Percentiles rank a stretch among this genome's conserved stretches.
Evolutionary conservation across 2,113 vertebrate species (phyloP).

Genomic region (Hucho hucho): DNA sequence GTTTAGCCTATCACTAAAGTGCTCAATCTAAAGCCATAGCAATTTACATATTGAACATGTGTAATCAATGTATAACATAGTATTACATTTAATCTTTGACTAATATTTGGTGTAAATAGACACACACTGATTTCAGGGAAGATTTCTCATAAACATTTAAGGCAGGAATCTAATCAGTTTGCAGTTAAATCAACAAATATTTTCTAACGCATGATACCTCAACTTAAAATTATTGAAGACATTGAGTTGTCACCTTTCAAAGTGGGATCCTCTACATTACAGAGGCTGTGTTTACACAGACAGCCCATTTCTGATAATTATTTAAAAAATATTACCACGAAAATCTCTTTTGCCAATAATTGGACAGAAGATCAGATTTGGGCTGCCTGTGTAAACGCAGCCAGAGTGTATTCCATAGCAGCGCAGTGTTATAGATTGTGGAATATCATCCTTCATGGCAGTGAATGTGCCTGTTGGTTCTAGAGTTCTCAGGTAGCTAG

Average conservation of each 20-base stretch:
- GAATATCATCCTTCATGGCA: slow-evolving; percentile 12
- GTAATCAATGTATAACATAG: too few species aligned
- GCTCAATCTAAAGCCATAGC: slow-evolving; percentile 21
- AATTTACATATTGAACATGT: not conserved
- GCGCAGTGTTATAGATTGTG: slow-evolving; percentile 22
- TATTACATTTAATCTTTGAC: slow-evolving; percentile 10
- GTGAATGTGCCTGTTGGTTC: slow-evolving; percentile 14
- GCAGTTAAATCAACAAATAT: slow-evolving; percentile 13
- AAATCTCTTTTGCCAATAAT: too few species aligned
- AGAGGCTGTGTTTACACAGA: not conserved
- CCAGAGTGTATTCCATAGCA: slow-evolving; percentile 18
- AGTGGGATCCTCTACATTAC: not conserved
- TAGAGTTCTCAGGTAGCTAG: slow-evolving; percentile 7
- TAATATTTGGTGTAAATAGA: slow-evolving; percentile 24
- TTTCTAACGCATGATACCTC: slow-evolving; percentile 6
- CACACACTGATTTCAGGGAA: slow-evolving; percentile 37
- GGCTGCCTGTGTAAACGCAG: too few species aligned
- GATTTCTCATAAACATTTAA: slow-evolving; percentile 26
- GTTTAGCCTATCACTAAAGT: not conserved
- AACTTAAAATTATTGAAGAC: slow-evolving; percentile 8
- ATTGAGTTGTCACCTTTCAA: slow-evolving; percentile 8
- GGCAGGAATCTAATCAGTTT: slow-evolving; percentile 4
- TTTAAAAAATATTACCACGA: too few species aligned
- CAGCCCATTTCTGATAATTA: too few species aligned
- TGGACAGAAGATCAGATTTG: too few species aligned